phyloP scores from a whole-genome alignment of 2,888 invertebrate species.

The Lasius fuliginosus region DNA sequence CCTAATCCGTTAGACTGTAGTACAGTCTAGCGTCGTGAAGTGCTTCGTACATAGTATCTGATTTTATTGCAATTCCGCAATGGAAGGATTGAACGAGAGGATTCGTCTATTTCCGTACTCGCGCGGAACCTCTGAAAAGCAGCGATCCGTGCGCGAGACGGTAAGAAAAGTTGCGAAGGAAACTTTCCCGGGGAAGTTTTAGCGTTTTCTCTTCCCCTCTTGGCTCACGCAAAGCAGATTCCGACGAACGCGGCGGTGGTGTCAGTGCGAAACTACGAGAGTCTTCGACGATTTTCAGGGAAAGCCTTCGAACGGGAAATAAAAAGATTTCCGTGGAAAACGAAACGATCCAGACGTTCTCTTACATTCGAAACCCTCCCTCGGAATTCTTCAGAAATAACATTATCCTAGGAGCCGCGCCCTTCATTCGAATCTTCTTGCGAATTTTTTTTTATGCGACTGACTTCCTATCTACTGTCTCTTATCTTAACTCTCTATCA shows the following conservation, averaged over 20 bases:
- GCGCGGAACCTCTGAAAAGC: conserved; percentile 47
- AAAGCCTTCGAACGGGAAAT: conserved; percentile 31
- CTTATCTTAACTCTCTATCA: not conserved
- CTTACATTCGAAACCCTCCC: conserved; percentile 17
- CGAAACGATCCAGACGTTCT: conserved; percentile 49
- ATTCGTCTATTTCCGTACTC: conserved; percentile 59
- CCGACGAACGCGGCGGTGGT: conserved; percentile 8
- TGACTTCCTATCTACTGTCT: not conserved
- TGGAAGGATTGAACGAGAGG: conserved; percentile 52
- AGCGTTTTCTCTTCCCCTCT: not conserved
- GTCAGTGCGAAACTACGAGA: conserved; percentile 37
- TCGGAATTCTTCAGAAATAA: conserved; percentile 41
- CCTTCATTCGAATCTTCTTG: not conserved
- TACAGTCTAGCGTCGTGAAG: conserved; percentile 44
- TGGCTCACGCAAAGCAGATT: conserved; percentile 39
- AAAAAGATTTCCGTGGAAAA: conserved; percentile 50
- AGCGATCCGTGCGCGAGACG: conserved; percentile 37
- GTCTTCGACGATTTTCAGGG: conserved; percentile 33
- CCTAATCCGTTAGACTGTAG: not conserved
- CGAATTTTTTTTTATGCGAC: conserved; percentile 9
- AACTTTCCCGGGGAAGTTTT: conserved; percentile 52
- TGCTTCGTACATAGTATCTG: conserved; percentile 12
- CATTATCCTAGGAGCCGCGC: conserved; percentile 46
- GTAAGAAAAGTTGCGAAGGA: conserved; percentile 55
- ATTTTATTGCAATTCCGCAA: conserved; percentile 56